These are phyloP conservation scores for Cinara cedri DNA, from an alignment of 2,888 invertebrate genomes.

Conservation along the genomic window DNA sequence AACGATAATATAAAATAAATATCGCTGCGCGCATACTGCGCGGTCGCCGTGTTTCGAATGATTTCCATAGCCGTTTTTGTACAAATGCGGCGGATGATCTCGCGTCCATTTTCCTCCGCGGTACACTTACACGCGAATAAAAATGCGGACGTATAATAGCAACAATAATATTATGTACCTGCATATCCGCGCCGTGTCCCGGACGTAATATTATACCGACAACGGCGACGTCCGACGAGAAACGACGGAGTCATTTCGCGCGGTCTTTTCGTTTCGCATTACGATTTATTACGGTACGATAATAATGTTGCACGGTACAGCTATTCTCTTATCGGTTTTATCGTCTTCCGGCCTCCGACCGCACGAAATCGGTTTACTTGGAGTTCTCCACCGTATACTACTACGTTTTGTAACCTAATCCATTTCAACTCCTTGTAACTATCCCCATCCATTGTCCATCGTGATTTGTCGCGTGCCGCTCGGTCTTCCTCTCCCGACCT, in stretches of 20 bases:
- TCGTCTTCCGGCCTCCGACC: background rate
- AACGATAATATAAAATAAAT: background rate
- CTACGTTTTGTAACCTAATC: too few species aligned
- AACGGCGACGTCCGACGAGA: background rate
- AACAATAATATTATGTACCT: too few species aligned
- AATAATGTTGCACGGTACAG: constrained; percentile 1
- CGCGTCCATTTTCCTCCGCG: background rate
- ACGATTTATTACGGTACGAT: background rate
- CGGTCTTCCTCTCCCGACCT: too few species aligned
- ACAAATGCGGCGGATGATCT: constrained; percentile 4
- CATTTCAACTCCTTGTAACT: too few species aligned
- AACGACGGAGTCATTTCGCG: background rate
- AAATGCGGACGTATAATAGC: background rate
- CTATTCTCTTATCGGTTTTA: too few species aligned
- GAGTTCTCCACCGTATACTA: too few species aligned
- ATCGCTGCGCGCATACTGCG: background rate
- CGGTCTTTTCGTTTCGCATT: background rate
- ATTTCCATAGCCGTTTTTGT: constrained; percentile 49
- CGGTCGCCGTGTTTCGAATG: background rate
- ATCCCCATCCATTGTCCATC: background rate
- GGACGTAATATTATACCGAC: background rate
- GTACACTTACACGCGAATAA: background rate
- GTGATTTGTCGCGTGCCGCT: background rate
- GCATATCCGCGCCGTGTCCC: too few species aligned
- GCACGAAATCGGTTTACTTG: background rate